phyloP scores from a whole-genome alignment of 2,888 invertebrate species.

The Spisula subtruncata region DNA sequence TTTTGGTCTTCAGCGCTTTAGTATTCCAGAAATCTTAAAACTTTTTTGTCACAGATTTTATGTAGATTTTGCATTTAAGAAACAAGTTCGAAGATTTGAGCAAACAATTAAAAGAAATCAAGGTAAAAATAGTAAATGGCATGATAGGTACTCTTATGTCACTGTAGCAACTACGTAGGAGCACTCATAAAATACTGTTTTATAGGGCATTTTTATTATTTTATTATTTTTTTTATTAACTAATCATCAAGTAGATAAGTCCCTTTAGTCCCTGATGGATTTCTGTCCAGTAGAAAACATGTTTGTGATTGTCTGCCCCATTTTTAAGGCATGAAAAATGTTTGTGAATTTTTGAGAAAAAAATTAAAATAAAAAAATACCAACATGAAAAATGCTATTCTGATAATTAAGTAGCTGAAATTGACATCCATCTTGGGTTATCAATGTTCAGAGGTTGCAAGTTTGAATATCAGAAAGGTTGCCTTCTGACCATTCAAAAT shows the following conservation, averaged over 20 bases:
- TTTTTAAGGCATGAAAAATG: not conserved
- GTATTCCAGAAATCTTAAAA: not conserved
- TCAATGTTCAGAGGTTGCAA: too few species aligned
- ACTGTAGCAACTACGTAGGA: conserved; percentile 27
- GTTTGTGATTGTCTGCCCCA: not conserved
- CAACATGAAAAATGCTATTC: not conserved
- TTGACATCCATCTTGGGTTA: too few species aligned
- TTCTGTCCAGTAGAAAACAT: not conserved
- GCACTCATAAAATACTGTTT: conserved; percentile 31
- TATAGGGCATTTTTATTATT: not conserved
- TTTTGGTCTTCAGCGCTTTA: not conserved
- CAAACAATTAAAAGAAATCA: not conserved
- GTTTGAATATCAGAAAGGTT: too few species aligned
- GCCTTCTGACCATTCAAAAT: too few species aligned
- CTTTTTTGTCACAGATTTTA: not conserved
- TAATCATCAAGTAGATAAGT: not conserved
- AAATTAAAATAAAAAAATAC: not conserved
- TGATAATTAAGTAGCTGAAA: too few species aligned
- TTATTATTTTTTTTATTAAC: not conserved
- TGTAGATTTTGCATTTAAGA: conserved; percentile 42
- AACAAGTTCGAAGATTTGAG: conserved; percentile 22
- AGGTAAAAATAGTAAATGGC: conserved; percentile 36
- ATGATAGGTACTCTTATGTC: conserved; percentile 33
- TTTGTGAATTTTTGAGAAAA: not conserved
- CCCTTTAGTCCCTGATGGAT: not conserved